A percentile compares a stretch with the other conserved stretches of the same genome.
These are phyloP conservation scores for Listronotus bonariensis DNA, from an alignment of 1,140 invertebrate genomes.

Conservation along the genomic window DNA sequence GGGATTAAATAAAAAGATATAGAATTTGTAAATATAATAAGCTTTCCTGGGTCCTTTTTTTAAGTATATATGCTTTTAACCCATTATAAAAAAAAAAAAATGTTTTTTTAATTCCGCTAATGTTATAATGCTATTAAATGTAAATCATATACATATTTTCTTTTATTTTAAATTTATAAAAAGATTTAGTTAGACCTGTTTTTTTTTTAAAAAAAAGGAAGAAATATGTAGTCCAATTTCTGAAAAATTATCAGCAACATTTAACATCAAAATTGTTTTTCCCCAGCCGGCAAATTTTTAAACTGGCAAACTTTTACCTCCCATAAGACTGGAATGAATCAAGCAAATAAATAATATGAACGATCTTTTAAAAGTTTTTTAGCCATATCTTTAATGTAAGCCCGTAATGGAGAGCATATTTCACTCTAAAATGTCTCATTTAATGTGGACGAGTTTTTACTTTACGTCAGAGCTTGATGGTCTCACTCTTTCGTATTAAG, in stretches of 20 bases:
- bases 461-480: slow-evolving; percentile 29
- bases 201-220: no score
- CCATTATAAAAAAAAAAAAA: no score
- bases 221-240: slow-evolving; percentile 2
- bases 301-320: slow-evolving; percentile 46
- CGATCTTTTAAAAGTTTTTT: slow-evolving; percentile 49
- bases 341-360: slow-evolving; percentile 48
- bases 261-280: slow-evolving; percentile 26
- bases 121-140: no score
- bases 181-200: no score
- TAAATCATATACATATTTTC: no score
- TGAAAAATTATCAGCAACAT: slow-evolving; percentile 24
- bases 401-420: slow-evolving; percentile 52
- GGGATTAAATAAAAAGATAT: no score
- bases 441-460: slow-evolving; percentile 42
- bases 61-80: no score
- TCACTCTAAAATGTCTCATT: slow-evolving; percentile 48
- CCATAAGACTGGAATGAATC: slow-evolving; percentile 45
- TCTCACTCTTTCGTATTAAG: slow-evolving; percentile 21
- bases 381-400: slow-evolving; percentile 51
- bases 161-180: no score
- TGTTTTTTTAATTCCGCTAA: no score
- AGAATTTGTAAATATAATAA: no score
- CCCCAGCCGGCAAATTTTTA: slow-evolving; percentile 32
- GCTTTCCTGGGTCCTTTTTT: no score